phyloP scores from a whole-genome alignment of 2,888 invertebrate species.

The Cyclophora punctaria region DNA sequence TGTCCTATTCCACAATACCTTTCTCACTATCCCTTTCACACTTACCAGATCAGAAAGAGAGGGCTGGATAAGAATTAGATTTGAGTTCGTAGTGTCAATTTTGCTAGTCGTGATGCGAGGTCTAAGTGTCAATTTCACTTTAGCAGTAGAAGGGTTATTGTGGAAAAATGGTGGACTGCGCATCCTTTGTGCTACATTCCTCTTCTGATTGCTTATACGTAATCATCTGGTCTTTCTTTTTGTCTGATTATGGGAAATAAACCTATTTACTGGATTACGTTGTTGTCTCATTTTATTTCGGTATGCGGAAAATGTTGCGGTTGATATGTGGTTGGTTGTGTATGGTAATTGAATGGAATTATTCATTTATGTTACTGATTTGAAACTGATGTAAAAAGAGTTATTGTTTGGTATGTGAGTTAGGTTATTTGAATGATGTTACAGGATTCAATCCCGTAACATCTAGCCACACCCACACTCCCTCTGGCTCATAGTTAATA shows the following conservation, averaged over 20 bases:
- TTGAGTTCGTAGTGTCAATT: conserved; percentile 45
- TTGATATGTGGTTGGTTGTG: no score
- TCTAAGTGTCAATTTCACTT: conserved; percentile 53
- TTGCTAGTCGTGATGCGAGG: conserved; percentile 33
- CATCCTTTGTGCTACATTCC: conserved; percentile 54
- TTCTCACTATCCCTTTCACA: conserved; percentile 22
- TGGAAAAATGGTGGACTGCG: conserved; percentile 29
- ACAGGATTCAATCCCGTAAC: no score
- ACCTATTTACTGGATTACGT: conserved; percentile 16
- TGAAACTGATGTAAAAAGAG: no score
- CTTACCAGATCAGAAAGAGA: conserved; percentile 19
- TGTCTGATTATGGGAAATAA: conserved; percentile 22
- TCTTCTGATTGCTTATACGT: conserved; percentile 45
- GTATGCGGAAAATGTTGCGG: background rate
- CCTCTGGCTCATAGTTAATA: no score
- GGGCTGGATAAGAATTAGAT: conserved; percentile 20
- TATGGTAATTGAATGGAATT: no score
- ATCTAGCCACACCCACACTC: no score
- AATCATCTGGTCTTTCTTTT: conserved; percentile 35
- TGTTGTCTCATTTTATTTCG: background rate
- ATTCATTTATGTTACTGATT: no score
- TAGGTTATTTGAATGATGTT: no score
- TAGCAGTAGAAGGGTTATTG: conserved; percentile 30
- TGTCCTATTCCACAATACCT: conserved; percentile 33
- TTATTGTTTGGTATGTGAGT: no score